phyloP scores from a whole-genome alignment of 2,113 vertebrate genomes.

The Mormyrus iriodes region DNA sequence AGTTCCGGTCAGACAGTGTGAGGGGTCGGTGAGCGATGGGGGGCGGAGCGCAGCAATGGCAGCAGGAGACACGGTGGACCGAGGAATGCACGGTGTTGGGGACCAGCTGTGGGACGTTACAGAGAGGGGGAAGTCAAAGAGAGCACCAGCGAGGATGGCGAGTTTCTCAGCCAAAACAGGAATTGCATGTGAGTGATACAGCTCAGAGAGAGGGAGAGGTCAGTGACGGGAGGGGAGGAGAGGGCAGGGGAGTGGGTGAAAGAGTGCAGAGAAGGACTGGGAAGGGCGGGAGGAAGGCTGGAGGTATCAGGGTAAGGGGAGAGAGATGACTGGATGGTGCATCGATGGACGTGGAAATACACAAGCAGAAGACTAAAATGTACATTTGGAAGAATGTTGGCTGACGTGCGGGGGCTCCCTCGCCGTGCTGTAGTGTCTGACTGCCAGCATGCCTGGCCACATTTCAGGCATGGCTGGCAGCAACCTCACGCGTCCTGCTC shows the following conservation, averaged over 20 bases:
- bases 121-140: neutral
- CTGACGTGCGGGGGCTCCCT: neutral
- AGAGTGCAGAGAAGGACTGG: neutral
- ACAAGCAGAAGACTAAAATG: neutral
- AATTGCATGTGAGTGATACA: neutral
- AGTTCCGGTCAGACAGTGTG: neutral
- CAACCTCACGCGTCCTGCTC: neutral
- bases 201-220: conserved; percentile 21
- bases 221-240: neutral
- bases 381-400: neutral
- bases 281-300: conserved; percentile 17
- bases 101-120: neutral
- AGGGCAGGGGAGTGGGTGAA: neutral
- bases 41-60: neutral
- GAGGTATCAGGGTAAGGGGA: conserved; percentile 18
- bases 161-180: neutral
- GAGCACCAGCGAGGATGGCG: neutral
- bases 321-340: neutral
- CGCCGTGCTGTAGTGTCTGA: neutral
- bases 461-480: neutral
- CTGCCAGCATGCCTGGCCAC: neutral
- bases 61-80: neutral
- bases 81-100: neutral
- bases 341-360: neutral
- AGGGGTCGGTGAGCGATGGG: neutral